These are phyloP conservation scores for Melipona quadrifasciata DNA, from an alignment of 1,140 invertebrate genomes.

Conservation along the genomic window DNA sequence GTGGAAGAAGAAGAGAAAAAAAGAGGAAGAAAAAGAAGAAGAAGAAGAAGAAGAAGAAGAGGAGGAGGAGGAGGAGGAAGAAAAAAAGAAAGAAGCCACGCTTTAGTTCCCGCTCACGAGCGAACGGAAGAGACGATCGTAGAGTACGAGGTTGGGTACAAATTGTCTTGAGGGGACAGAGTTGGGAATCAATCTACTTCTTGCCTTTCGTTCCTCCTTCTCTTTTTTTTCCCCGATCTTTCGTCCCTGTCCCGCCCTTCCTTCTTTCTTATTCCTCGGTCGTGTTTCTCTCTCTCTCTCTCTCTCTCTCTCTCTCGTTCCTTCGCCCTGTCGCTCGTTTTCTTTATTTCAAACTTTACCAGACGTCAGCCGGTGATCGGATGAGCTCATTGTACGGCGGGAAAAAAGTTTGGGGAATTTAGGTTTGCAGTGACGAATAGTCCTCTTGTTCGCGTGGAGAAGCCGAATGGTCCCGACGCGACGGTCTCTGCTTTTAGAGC, in stretches of 20 bases:
- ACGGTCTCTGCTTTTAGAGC: conserved; percentile 11
- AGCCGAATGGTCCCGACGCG: conserved; percentile 21
- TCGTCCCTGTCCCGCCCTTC: not conserved
- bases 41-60: not conserved
- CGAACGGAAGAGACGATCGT: conserved; percentile 70
- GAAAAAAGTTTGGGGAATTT: conserved; percentile 62
- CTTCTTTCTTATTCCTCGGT: not conserved
- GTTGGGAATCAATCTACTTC: conserved; percentile 77
- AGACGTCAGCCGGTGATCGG: conserved; percentile 57
- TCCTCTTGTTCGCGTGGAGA: conserved; percentile 29
- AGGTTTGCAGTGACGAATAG: conserved; percentile 61
- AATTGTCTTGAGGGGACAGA: conserved; percentile 76
- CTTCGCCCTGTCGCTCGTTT: conserved; percentile 45
- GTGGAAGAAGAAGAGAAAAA: not conserved
- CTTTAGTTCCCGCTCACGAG: conserved; percentile 75
- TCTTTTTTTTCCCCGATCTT: not conserved
- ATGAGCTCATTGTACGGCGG: conserved; percentile 63
- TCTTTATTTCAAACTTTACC: conserved; percentile 66
- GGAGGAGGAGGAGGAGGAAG: no score
- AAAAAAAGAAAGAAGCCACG: conserved; percentile 58
- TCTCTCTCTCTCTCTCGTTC: conserved; percentile 10
- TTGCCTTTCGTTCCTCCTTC: conserved; percentile 66
- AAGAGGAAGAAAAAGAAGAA: not conserved
- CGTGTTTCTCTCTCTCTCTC: conserved; percentile 6
- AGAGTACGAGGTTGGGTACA: conserved; percentile 73